Percentiles rank a stretch among this genome's conserved stretches.
Evolutionary conservation across 2,888 invertebrate genomes (phyloP).

Genomic region (Habrosyne pyritoides): DNA sequence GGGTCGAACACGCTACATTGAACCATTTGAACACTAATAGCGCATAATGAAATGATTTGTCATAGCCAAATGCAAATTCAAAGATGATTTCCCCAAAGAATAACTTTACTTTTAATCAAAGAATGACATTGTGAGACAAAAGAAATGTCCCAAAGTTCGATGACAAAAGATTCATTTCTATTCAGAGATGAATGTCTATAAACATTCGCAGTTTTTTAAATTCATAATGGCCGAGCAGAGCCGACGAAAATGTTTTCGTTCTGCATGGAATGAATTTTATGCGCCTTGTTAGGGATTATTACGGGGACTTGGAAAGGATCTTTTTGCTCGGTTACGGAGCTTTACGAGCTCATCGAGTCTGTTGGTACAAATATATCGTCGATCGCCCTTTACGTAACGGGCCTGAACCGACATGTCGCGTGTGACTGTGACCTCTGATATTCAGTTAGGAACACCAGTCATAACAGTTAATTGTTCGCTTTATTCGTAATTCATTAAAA

Average conservation of each 20-base stretch:
- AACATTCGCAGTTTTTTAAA: neutral
- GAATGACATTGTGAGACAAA: neutral
- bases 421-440: neutral
- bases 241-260: neutral
- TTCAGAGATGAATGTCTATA: neutral
- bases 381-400: neutral
- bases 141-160: neutral
- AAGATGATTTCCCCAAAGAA: neutral
- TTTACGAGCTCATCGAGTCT: neutral
- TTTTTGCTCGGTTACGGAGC: neutral
- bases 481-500: neutral
- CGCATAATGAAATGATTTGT: neutral
- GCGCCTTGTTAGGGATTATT: neutral
- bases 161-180: neutral
- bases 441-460: neutral
- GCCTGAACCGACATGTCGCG: neutral
- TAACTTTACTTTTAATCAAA: neutral
- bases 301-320: neutral
- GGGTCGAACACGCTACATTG: conserved; percentile 16
- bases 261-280: conserved; percentile 1
- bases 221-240: neutral
- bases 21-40: conserved; percentile 12
- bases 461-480: neutral
- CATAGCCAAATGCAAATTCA: neutral
- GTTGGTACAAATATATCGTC: conserved; percentile 1